Base-by-base conservation (phyloP, 2,113 vertebrate species). In the Saimiri boliviensis region DNA sequence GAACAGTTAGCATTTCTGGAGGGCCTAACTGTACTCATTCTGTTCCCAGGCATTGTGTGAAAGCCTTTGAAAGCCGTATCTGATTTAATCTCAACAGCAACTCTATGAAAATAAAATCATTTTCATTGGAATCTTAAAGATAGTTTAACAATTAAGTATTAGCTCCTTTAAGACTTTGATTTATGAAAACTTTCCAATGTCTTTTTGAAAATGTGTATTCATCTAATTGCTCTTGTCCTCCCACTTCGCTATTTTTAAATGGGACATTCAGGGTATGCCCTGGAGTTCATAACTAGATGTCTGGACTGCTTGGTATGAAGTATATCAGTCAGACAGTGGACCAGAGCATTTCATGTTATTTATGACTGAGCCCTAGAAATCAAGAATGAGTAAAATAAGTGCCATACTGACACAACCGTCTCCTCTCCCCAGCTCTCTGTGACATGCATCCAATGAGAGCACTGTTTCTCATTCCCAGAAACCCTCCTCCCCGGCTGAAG, bases 371-470 rank as follows among this genome's bases (percentile, higher is more conserved):
- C 40, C 68, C 94, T n/a, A 60, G 89, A 47, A 49, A 40, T 66
- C 58, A 86, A 9, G 32, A 27, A 40, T 10, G 10, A 77, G 77
- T 49, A 30, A 63, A 88, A 13, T 20, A 81, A n/a, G 85, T 89
- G 68, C 66, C 30, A 11, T 93, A 81, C 74, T 21, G 97, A 89
- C 95, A 0, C 35, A 1, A 25, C 32, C 93, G 1, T 97, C 89
- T 83, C 98, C 95, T 98, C 95, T 92, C 97, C 95, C 45, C 98
- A 99, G 99, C 99, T 0, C 99, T 99, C 97, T 99, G 99, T 97
- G 99, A 99, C 98, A 99, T 99, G 99, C 99, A 99, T 97, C 99
- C 99, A 47, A 99, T 99, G 99, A 99, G 99, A 99, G 99, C 99
- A 19, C 99, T 99, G 98, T 99, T 99, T 98, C 99, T 99, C 98